Percentiles rank a stretch among this genome's conserved stretches.
Evolutionary conservation across 2,888 invertebrate genomes (phyloP).

Genomic region (Campopleginae sp.): DNA sequence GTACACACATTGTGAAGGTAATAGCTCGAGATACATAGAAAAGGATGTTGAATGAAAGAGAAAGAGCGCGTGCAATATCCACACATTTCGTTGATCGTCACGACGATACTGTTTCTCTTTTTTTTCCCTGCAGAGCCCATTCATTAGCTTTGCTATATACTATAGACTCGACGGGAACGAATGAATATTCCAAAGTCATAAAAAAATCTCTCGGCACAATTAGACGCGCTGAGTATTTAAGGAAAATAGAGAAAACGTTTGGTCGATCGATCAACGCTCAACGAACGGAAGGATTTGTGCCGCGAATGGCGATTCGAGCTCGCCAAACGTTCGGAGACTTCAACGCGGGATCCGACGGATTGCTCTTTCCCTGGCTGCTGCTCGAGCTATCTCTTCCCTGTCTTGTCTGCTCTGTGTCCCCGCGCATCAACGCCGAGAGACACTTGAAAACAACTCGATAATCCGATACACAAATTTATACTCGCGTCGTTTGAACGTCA

Average conservation of each 20-base stretch:
- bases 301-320: slow-evolving; percentile 18
- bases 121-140: slow-evolving; percentile 59
- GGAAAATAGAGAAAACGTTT: background rate
- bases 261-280: background rate
- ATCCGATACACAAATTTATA: slow-evolving; percentile 16
- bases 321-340: slow-evolving; percentile 76
- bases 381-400: slow-evolving; percentile 24
- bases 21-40: slow-evolving; percentile 30
- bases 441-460: slow-evolving; percentile 25
- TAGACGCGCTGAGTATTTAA: background rate
- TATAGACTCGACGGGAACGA: background rate
- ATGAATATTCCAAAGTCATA: background rate
- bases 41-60: slow-evolving; percentile 68
- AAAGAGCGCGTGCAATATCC: slow-evolving; percentile 46
- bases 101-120: slow-evolving; percentile 36
- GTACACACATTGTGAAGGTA: background rate
- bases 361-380: slow-evolving; percentile 48
- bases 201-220: background rate
- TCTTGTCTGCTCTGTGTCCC: slow-evolving; percentile 4
- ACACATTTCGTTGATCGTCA: slow-evolving; percentile 65
- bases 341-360: slow-evolving; percentile 81
- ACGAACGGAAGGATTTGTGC: background rate
- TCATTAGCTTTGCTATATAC: slow-evolving; percentile 12
- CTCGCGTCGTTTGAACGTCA: slow-evolving; percentile 3
- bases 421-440: slow-evolving; percentile 1